Conservation (phyloP, 2,888 invertebrate species). For the Eledone cirrhosa region DNA sequence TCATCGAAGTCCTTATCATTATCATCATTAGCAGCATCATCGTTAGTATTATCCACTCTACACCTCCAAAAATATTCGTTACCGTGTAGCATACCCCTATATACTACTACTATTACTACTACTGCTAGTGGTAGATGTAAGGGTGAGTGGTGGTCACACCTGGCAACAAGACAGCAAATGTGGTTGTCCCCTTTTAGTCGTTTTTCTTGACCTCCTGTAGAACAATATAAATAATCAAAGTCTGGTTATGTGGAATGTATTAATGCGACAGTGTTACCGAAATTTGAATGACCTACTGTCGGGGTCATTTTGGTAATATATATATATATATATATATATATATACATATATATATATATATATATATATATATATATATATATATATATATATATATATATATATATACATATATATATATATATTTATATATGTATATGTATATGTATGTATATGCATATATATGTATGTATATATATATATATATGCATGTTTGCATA, state of each 20-base stretch:
- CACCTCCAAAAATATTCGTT: too few relatives aligned
- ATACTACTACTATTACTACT: too few relatives aligned
- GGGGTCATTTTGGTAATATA: conserved; percentile 4
- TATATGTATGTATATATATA: background rate
- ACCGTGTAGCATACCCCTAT: too few relatives aligned
- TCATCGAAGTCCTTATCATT: background rate
- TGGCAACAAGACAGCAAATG: too few relatives aligned
- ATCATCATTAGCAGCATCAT: background rate
- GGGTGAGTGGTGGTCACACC: too few relatives aligned
- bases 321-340: background rate
- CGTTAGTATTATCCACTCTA: background rate
- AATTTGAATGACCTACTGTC: conserved; percentile 20
- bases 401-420: too few relatives aligned
- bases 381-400: too few relatives aligned
- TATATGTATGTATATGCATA: background rate
- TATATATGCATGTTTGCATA: background rate
- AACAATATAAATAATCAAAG: too few relatives aligned
- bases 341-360: conserved; percentile 15
- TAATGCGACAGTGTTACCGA: conserved; percentile 21
- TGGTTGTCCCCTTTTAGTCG: too few relatives aligned
- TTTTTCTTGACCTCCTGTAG: too few relatives aligned
- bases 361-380: conserved; percentile 22
- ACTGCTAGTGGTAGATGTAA: too few relatives aligned
- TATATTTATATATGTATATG: background rate
- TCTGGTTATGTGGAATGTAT: conserved; percentile 12